These are phyloP conservation scores for Sycophila sp. DNA, from an alignment of 1,140 invertebrate genomes.

Conservation along the genomic window DNA sequence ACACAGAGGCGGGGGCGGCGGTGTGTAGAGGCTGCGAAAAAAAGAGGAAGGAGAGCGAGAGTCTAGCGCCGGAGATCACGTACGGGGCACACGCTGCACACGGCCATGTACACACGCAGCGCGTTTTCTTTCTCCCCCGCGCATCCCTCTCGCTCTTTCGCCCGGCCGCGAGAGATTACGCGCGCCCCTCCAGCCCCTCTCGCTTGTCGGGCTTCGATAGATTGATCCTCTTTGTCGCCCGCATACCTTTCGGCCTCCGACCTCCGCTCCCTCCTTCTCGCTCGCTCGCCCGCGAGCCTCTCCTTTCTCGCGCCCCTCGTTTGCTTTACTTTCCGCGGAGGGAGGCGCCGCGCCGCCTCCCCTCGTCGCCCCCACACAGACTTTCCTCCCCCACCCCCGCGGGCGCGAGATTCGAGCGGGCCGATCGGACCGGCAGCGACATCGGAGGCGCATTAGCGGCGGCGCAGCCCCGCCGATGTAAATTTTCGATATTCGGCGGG, in stretches of 20 bases:
- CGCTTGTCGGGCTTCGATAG: constrained; percentile 55
- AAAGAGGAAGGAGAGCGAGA: too few species aligned
- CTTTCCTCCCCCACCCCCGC: constrained; percentile 1
- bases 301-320: constrained; percentile 35
- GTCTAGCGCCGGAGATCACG: constrained; percentile 28
- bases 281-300: constrained; percentile 36
- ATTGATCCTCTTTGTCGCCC: constrained; percentile 58
- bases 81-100: too few species aligned
- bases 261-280: constrained; percentile 29
- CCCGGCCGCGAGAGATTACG: constrained; percentile 10
- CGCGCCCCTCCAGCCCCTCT: constrained; percentile 43
- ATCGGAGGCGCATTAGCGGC: neutral
- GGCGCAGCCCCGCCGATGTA: constrained; percentile 1
- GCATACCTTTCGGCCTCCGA: constrained; percentile 48
- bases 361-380: constrained; percentile 42
- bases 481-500: constrained; percentile 36
- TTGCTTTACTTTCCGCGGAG: constrained; percentile 18
- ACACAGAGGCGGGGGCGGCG: neutral
- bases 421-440: neutral
- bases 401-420: neutral
- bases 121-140: neutral
- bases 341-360: constrained; percentile 25
- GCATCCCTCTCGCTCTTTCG: neutral
- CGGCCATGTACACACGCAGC: constrained; percentile 2
- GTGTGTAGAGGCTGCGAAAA: neutral